These are phyloP conservation scores for Pterostichus madidus DNA, from an alignment of 2,888 invertebrate species.

Conservation along the genomic window DNA sequence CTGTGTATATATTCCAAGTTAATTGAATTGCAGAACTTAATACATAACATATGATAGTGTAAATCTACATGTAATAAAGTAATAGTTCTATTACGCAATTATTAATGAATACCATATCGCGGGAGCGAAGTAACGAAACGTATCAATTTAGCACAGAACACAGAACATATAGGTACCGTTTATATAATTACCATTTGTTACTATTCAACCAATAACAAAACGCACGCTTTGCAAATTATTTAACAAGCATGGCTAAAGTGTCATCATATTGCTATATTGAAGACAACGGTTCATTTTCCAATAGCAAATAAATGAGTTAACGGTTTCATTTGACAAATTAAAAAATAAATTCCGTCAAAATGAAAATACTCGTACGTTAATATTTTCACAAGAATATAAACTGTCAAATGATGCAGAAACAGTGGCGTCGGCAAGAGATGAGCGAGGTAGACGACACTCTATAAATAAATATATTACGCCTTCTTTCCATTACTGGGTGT, in stretches of 20 bases:
- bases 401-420: neutral
- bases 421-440: no score
- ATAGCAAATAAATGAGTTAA: slow-evolving; percentile 30
- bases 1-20: no score
- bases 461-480: no score
- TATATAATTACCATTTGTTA: slow-evolving; percentile 44
- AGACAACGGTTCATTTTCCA: slow-evolving; percentile 58
- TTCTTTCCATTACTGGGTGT: no score
- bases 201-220: neutral
- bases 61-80: no score
- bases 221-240: slow-evolving; percentile 59
- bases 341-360: slow-evolving; percentile 52
- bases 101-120: neutral
- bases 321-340: slow-evolving; percentile 43
- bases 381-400: slow-evolving; percentile 8
- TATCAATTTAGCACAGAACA: slow-evolving; percentile 12
- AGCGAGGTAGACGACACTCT: no score
- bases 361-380: neutral
- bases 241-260: slow-evolving; percentile 4
- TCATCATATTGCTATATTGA: slow-evolving; percentile 52
- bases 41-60: no score
- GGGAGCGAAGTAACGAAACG: neutral
- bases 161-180: slow-evolving; percentile 25
- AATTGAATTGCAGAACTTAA: no score
- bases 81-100: neutral